Evolutionary conservation across 1,140 invertebrate species (phyloP).

Genomic region (Samia ricini): DNA sequence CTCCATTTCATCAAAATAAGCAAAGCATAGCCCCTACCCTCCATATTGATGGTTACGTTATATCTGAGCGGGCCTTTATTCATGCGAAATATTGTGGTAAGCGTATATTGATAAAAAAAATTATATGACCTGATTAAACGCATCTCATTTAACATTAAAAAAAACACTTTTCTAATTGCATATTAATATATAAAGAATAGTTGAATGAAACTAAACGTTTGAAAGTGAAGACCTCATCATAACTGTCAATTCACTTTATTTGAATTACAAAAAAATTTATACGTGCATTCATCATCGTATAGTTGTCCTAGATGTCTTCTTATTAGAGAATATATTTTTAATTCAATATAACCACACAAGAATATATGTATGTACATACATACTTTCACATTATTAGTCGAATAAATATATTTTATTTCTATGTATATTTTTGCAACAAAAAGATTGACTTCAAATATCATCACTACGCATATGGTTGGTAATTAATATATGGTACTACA

Average conservation of each 20-base stretch:
- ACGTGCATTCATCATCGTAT: not conserved
- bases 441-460: no score
- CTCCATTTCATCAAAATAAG: no score
- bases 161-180: not conserved
- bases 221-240: not conserved
- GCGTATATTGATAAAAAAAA: no score
- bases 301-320: slow-evolving; percentile 1
- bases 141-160: not conserved
- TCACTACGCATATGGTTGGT: no score
- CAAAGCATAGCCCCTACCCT: no score
- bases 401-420: not conserved
- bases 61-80: no score
- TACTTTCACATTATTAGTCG: not conserved
- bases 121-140: no score
- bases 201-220: not conserved
- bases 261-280: not conserved
- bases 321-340: not conserved
- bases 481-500: no score
- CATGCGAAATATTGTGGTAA: no score
- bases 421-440: not conserved
- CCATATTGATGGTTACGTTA: no score
- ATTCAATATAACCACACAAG: not conserved
- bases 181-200: not conserved
- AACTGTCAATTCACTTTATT: not conserved
- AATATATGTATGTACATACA: not conserved